phyloP scores from a whole-genome alignment of 53 echinoderm and acorn worm genomes.

The Temnopleurus reevesii region DNA sequence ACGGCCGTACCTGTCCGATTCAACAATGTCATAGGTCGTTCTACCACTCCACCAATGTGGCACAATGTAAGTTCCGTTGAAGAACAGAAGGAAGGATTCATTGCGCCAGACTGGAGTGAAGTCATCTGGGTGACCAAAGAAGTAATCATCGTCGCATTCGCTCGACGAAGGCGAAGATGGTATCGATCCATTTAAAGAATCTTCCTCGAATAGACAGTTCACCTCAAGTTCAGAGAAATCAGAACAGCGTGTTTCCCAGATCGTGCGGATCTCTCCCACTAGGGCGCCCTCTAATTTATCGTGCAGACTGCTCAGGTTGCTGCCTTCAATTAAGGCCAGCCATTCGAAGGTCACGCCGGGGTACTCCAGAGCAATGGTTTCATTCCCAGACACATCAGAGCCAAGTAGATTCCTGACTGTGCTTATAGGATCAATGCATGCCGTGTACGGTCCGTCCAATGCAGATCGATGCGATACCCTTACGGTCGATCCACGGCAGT shows the following conservation, averaged over 20 bases:
- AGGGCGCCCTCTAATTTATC: background rate
- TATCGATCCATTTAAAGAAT: background rate
- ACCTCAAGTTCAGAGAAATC: constrained; percentile 6
- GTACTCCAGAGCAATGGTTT: background rate
- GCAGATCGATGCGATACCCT: background rate
- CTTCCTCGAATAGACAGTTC: background rate
- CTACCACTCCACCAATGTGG: constrained; percentile 14
- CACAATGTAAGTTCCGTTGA: background rate
- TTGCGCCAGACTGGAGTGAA: constrained; percentile 7
- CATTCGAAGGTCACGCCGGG: background rate
- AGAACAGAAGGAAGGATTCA: background rate
- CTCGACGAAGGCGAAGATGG: background rate
- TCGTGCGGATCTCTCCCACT: background rate
- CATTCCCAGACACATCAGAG: background rate
- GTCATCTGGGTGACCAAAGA: background rate
- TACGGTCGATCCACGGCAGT: background rate
- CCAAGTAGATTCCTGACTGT: background rate
- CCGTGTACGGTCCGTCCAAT: background rate
- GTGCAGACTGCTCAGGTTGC: background rate
- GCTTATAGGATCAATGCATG: background rate
- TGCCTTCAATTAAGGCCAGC: background rate
- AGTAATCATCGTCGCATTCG: background rate
- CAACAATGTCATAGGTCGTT: background rate
- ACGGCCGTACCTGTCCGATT: background rate
- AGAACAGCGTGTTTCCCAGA: background rate